Base-by-base conservation (phyloP, 2,113 vertebrate species). In the Campylomormyrus numenius region DNA sequence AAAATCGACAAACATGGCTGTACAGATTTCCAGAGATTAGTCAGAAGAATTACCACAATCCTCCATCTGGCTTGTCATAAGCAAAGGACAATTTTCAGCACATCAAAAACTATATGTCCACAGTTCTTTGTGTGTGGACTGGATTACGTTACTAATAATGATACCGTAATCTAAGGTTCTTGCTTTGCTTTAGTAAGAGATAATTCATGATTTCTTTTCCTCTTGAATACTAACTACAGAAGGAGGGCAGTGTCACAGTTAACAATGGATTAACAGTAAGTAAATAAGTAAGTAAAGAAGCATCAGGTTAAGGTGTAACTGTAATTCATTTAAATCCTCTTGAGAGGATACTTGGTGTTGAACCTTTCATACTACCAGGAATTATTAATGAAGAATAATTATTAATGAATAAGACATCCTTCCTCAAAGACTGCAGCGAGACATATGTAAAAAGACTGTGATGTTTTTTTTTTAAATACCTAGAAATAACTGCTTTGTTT, bases 1-100 rank as follows among this genome's bases (percentile, higher is more conserved):
- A 50, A 90, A 92, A 91, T 11, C 88, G 66, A 58, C 85, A 77
- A 91, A 83, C 89, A 91, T 89, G 90, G 88, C 89, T 89, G 84
- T 87, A 91, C 87, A 90, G 88, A 91, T 92, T 85, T 90, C 70
- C 17, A n/a, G 6, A 88, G 89, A 92, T 92, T 92, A 92, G 84
- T 89, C 31, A 13, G 31, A 77, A 90, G 90, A 91, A 83, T 92
- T 91, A 91, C 87, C 77, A 31, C 88, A 31, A 66, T 89, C 80
- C 92, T 89, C 66, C 87, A 91, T 90, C 91, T 91, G 89, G 10
- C 85, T 21, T 58, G 24, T 85, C 84, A 88, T 89, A 50, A 88
- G 89, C 56, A 91, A 89, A 66, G 27, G n/a, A 86, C 90, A 80
- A 3, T 52, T 46, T 89, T 48, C 45, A 46, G 49, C 13, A 27